Evolutionary conservation across 2,888 invertebrate genomes (phyloP).

Genomic region (Lasius platythorax): DNA sequence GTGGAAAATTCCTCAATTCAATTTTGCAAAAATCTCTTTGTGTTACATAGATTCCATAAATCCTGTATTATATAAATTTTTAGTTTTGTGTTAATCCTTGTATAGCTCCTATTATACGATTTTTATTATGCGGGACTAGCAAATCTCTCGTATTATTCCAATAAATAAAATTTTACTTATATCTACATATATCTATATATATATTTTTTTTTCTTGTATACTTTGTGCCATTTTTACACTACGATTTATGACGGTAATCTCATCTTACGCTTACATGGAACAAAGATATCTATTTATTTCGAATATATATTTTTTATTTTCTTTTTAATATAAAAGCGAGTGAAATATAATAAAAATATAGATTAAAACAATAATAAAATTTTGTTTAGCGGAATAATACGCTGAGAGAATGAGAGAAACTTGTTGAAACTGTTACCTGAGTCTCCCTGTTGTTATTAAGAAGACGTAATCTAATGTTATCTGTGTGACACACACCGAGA

Average conservation of each 20-base stretch:
- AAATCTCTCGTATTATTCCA: slow-evolving; percentile 29
- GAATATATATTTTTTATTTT: background rate
- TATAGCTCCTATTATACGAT: slow-evolving; percentile 2
- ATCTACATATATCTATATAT: background rate
- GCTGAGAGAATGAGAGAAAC: slow-evolving; percentile 57
- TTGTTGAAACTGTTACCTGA: slow-evolving; percentile 80
- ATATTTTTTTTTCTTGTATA: background rate
- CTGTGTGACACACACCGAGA: slow-evolving; percentile 48
- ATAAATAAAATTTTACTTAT: slow-evolving; percentile 35
- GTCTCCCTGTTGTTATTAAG: slow-evolving; percentile 70
- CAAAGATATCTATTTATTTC: background rate
- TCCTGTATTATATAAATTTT: background rate
- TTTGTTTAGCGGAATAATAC: slow-evolving; percentile 47
- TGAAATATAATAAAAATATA: background rate
- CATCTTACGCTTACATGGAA: background rate
- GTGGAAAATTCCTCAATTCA: background rate
- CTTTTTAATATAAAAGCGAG: slow-evolving; percentile 22
- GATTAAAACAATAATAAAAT: slow-evolving; percentile 1
- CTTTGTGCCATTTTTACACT: slow-evolving; percentile 23
- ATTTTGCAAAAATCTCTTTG: background rate
- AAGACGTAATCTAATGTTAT: slow-evolving; percentile 62
- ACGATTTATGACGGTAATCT: background rate
- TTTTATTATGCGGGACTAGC: background rate
- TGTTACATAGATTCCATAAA: background rate
- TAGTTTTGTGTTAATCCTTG: background rate